Conservation (phyloP, 1,140 invertebrate species). For the Aphis gossypii region DNA sequence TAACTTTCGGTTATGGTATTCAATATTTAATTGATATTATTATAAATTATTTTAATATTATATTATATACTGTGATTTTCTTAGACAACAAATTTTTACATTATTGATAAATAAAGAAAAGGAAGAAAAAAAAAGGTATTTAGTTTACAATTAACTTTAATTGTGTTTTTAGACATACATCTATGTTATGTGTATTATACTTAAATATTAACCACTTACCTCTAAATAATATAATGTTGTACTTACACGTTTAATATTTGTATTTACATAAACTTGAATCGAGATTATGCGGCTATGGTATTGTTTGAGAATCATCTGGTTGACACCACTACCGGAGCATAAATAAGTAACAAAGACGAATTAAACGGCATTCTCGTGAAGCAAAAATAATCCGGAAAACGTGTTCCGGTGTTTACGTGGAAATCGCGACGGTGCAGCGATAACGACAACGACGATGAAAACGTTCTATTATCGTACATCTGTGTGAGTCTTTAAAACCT, state of each 20-base stretch:
- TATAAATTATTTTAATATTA: too few species aligned
- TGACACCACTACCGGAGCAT: background rate
- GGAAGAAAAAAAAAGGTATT: too few species aligned
- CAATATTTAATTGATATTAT: too few species aligned
- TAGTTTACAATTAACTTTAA: too few species aligned
- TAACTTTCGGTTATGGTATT: too few species aligned
- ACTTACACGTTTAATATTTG: background rate
- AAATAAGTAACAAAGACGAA: background rate
- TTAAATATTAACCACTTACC: too few species aligned
- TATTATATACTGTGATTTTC: too few species aligned
- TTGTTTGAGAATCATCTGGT: background rate
- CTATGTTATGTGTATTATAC: too few species aligned
- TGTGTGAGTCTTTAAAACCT: background rate
- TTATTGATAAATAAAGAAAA: too few species aligned
- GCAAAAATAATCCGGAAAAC: background rate
- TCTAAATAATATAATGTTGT: background rate
- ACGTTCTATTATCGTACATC: background rate
- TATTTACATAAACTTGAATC: background rate
- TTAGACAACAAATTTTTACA: too few species aligned
- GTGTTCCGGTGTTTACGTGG: background rate
- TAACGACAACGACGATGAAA: background rate
- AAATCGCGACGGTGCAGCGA: background rate
- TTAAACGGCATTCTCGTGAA: background rate
- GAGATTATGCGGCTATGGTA: background rate
- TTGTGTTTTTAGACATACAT: too few species aligned